Base-by-base conservation (phyloP, 2,888 invertebrate species). In the Scaptomyza flava region DNA sequence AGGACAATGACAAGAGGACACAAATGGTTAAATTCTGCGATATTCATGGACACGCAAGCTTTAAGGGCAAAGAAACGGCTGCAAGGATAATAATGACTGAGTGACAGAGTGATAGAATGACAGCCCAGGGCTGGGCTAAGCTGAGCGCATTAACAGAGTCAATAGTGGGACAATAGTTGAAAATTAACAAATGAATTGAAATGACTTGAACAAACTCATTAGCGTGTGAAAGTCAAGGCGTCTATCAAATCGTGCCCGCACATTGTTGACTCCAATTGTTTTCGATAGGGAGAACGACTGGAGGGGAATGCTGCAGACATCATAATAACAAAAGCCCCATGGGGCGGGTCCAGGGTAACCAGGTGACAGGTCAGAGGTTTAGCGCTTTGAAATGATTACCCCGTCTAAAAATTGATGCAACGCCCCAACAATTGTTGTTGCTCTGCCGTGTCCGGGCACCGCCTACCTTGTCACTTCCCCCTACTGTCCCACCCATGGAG, bases 181-280 rank as follows among this genome's bases (percentile, higher is more conserved):
- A 88, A 84, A 88, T 84, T 79, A 84, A 88, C 84, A 84, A 84
- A 84, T 88, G 87, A 84, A 84, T 84, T 72, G 84, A 88, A 84
- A 85, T 85, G 81, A 87, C 87, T 85, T 87, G 84, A 85, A 76
- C 85, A 85, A 85, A 85, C 89, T 85, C 89, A 85, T 85, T 85
- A 89, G 89, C 77, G 78, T 78, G 75, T 71, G 72, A 71, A 81
- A 81, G 79, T 78, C 79, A 71, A 75, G 64, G 79, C 75, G 67
- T 74, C 66, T 79, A 70, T 79, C 83, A 80, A 61, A 46, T 65
- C 64, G 56, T 64, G 56, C 72, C 63, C 65, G 76, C 59, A 51
- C 81, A 61, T 59, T 85, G 85, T 72, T 82, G 87, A 78, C 87
- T 78, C 79, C 81, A 65, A 68, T 68, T 81, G 74, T 74, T 68